Conservation (phyloP, 2,113 vertebrate genomes). For the Zapornia atra region DNA sequence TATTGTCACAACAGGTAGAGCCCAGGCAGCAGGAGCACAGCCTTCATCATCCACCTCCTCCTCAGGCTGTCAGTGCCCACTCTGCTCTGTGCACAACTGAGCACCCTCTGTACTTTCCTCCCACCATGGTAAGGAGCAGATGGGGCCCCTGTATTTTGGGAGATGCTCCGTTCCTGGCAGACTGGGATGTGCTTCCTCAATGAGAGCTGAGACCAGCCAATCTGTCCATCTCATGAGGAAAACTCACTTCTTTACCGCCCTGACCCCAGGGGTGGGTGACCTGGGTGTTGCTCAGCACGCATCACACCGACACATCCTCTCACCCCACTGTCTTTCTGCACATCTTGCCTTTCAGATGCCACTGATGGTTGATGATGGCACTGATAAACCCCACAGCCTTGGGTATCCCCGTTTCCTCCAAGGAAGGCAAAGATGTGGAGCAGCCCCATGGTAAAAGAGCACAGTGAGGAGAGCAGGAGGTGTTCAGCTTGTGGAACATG, state of each 20-base stretch:
- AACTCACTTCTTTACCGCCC: background rate
- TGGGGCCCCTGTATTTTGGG: background rate
- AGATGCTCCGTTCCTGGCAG: background rate
- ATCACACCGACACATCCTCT: background rate
- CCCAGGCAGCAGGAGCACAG: background rate
- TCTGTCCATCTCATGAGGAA: background rate
- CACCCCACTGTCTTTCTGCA: background rate
- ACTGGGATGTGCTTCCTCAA: background rate
- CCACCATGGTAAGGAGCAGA: background rate
- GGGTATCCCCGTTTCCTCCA: background rate
- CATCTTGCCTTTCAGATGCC: background rate
- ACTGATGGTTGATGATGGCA: rapidly evolving
- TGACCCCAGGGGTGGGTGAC: background rate
- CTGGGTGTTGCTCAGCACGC: background rate
- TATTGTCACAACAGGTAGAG: background rate
- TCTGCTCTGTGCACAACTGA: background rate
- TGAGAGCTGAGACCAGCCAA: background rate
- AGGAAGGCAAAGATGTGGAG: background rate
- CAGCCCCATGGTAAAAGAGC: background rate
- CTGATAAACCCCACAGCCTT: background rate
- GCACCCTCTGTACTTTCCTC: background rate
- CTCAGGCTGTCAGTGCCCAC: background rate
- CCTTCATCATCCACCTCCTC: background rate
- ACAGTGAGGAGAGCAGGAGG: rapidly evolving
- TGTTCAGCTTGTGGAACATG: rapidly evolving